Conservation (phyloP, 1,140 invertebrate genomes). For the Macrostomum lignano region DNA sequence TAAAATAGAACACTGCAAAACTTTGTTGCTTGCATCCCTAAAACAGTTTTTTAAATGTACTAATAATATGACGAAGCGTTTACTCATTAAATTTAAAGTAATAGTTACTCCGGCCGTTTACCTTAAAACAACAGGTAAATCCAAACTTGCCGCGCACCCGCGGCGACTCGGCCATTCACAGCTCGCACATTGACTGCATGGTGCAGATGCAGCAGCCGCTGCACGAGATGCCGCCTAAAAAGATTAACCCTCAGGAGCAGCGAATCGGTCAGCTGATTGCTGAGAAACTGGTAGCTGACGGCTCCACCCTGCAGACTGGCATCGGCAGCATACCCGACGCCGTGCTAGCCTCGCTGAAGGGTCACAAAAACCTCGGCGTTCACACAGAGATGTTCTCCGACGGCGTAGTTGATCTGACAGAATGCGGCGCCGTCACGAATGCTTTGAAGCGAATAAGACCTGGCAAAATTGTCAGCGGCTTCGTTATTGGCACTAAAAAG, state of each 20-base stretch:
- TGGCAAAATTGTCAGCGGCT: slow-evolving; percentile 57
- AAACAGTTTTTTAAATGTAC: too few species aligned
- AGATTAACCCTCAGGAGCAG: slow-evolving; percentile 39
- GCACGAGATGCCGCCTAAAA: slow-evolving; percentile 38
- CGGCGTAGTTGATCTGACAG: slow-evolving; percentile 54
- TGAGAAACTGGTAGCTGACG: slow-evolving; percentile 57
- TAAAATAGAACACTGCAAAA: too few species aligned
- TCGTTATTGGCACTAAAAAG: slow-evolving; percentile 50
- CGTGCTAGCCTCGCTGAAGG: slow-evolving; percentile 41
- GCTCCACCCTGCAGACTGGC: slow-evolving; percentile 66
- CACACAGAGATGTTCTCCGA: slow-evolving; percentile 79
- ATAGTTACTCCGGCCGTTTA: too few species aligned
- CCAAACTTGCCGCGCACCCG: slow-evolving; percentile 58
- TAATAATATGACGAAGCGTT: too few species aligned
- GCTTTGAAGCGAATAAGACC: slow-evolving; percentile 45
- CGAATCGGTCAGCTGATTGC: slow-evolving; percentile 61
- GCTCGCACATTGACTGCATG: slow-evolving; percentile 59
- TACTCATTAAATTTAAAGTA: background rate
- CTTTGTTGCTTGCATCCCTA: too few species aligned
- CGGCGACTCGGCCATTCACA: slow-evolving; percentile 57
- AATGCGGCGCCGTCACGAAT: slow-evolving; percentile 55
- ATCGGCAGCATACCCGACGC: slow-evolving; percentile 73
- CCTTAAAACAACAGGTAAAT: slow-evolving; percentile 44
- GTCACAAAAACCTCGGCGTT: slow-evolving; percentile 65
- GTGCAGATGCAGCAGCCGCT: slow-evolving; percentile 43